These are phyloP conservation scores for Stenotaenia linearis DNA, from an alignment of 2,888 invertebrate genomes.

Conservation along the genomic window DNA sequence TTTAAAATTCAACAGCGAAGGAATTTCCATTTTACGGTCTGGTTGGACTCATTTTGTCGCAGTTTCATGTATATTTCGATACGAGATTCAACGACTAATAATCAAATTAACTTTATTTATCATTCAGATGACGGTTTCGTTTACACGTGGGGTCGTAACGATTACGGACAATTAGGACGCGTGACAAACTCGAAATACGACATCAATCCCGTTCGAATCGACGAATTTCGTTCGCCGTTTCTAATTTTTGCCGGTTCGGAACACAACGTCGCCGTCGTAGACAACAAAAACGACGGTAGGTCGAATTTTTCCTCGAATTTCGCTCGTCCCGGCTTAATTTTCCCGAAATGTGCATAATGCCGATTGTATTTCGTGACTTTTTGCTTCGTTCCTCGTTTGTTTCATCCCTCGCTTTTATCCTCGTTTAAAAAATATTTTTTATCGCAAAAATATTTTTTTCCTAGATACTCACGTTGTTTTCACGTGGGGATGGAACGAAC, in stretches of 20 bases:
- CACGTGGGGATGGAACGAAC: constrained; percentile 34
- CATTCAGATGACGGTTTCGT: background rate
- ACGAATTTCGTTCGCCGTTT: background rate
- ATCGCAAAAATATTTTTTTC: background rate
- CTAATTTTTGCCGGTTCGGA: background rate
- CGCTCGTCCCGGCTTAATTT: background rate
- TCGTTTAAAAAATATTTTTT: background rate
- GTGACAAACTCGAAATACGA: background rate
- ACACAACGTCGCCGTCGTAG: background rate
- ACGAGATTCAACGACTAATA: too few relatives aligned
- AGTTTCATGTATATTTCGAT: background rate
- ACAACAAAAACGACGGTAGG: background rate
- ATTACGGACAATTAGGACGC: constrained; percentile 10
- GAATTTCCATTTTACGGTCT: background rate
- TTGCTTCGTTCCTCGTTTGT: background rate
- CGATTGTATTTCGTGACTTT: background rate
- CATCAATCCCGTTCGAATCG: background rate
- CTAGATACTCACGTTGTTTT: background rate
- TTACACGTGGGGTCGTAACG: constrained; percentile 5
- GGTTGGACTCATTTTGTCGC: background rate
- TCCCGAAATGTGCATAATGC: background rate
- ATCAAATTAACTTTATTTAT: too few relatives aligned
- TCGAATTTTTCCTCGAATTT: background rate
- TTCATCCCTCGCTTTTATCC: background rate
- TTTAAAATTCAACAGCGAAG: background rate